Conservation (phyloP, 2,113 vertebrate species). For the Aramus guarauna region DNA sequence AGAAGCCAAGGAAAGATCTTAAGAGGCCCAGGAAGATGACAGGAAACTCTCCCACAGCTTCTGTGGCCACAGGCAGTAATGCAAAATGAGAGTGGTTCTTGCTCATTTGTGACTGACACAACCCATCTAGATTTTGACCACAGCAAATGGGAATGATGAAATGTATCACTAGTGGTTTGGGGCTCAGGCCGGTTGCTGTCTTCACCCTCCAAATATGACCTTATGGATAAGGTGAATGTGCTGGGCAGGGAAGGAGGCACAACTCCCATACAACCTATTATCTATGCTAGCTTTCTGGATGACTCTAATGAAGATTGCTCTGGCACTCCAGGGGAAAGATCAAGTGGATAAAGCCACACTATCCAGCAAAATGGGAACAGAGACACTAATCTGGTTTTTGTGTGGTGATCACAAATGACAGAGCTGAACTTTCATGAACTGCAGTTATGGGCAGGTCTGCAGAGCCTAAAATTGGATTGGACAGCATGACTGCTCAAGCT, state of each 20-base stretch:
- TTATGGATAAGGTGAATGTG: neutral
- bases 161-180: neutral
- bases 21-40: neutral
- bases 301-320: neutral
- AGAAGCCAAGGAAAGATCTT: neutral
- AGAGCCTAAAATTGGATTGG: slow-evolving; percentile 41
- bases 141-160: neutral
- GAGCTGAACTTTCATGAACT: slow-evolving; percentile 42
- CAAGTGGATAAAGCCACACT: neutral
- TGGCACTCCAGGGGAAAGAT: neutral
- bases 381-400: neutral
- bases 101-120: neutral
- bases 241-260: neutral
- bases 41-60: neutral
- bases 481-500: slow-evolving; percentile 32
- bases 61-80: neutral
- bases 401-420: slow-evolving; percentile 39
- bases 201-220: rapidly evolving
- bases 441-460: slow-evolving; percentile 20
- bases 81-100: neutral
- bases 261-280: neutral
- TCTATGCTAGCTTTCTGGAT: neutral
- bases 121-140: neutral
- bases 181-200: neutral
- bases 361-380: neutral